phyloP scores from a whole-genome alignment of 2,888 invertebrate genomes.

The Flabesymbios commensalis region DNA sequence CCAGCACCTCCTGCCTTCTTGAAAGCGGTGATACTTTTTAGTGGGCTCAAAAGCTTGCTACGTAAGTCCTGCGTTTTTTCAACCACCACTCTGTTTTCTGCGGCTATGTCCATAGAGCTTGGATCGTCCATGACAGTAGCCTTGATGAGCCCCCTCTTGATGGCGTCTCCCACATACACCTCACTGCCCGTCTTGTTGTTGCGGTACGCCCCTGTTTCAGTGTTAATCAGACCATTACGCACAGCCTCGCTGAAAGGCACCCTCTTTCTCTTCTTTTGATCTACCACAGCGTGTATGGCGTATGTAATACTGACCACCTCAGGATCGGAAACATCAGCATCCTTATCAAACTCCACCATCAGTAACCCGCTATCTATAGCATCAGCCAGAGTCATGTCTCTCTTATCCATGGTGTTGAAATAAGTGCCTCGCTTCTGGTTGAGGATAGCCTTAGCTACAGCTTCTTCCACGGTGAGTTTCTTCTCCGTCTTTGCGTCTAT shows the following conservation, averaged over 20 bases:
- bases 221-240: slow-evolving; percentile 44
- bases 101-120: slow-evolving; percentile 49
- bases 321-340: slow-evolving; percentile 24
- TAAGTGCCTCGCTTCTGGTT: slow-evolving; percentile 30
- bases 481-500: slow-evolving; percentile 26
- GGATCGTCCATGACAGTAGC: slow-evolving; percentile 52
- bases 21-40: slow-evolving; percentile 47
- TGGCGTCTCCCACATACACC: slow-evolving; percentile 55
- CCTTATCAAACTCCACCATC: slow-evolving; percentile 32
- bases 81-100: slow-evolving; percentile 50
- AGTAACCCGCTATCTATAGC: slow-evolving; percentile 35
- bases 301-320: slow-evolving; percentile 54
- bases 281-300: slow-evolving; percentile 54
- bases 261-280: slow-evolving; percentile 42
- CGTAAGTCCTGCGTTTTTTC: slow-evolving; percentile 44
- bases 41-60: slow-evolving; percentile 43
- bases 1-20: slow-evolving; percentile 16
- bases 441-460: slow-evolving; percentile 25
- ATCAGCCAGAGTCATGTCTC: slow-evolving; percentile 26
- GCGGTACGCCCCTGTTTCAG: slow-evolving; percentile 49
- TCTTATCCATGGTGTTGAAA: slow-evolving; percentile 19
- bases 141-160: slow-evolving; percentile 57
- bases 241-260: slow-evolving; percentile 36
- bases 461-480: slow-evolving; percentile 28
- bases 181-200: slow-evolving; percentile 48